Conservation (phyloP, 2,113 vertebrate genomes). For the Arizona elegans region DNA sequence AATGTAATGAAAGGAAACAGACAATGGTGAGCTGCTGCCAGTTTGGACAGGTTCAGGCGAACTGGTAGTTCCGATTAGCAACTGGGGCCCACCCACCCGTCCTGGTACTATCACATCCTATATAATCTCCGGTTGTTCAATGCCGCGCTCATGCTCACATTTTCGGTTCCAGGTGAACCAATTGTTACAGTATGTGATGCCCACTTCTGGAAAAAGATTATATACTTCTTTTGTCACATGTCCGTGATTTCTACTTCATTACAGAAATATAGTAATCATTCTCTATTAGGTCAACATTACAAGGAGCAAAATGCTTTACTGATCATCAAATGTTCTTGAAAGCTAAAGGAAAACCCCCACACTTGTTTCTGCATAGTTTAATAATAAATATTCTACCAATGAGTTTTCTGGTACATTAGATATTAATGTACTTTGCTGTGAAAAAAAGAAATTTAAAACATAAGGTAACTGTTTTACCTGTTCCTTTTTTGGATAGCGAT, state of each 20-base stretch:
- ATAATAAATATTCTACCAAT: constrained; percentile 7
- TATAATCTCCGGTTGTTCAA: too few relatives aligned
- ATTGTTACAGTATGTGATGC: too few relatives aligned
- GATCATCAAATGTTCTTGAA: neutral
- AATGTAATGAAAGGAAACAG: neutral
- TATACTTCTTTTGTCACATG: neutral
- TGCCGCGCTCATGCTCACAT: too few relatives aligned
- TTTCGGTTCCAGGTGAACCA: too few relatives aligned
- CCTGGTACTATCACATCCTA: too few relatives aligned
- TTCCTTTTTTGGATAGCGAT: neutral
- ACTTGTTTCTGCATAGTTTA: constrained; percentile 11
- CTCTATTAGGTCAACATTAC: neutral
- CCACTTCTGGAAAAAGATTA: neutral
- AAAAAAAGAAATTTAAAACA: constrained; percentile 8
- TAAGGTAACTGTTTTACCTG: neutral
- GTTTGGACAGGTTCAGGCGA: too few relatives aligned
- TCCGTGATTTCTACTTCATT: neutral
- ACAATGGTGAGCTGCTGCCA: too few relatives aligned
- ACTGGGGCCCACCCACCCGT: too few relatives aligned
- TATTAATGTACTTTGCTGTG: neutral
- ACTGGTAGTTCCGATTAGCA: too few relatives aligned
- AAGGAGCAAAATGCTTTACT: constrained; percentile 1
- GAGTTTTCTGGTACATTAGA: neutral
- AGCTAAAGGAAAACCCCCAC: constrained; percentile 14
- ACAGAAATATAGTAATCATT: neutral